Percentiles rank a stretch among this genome's conserved stretches.
Conservation (phyloP, 2,113 vertebrate genomes). For the Lethenteron reissneri region DNA sequence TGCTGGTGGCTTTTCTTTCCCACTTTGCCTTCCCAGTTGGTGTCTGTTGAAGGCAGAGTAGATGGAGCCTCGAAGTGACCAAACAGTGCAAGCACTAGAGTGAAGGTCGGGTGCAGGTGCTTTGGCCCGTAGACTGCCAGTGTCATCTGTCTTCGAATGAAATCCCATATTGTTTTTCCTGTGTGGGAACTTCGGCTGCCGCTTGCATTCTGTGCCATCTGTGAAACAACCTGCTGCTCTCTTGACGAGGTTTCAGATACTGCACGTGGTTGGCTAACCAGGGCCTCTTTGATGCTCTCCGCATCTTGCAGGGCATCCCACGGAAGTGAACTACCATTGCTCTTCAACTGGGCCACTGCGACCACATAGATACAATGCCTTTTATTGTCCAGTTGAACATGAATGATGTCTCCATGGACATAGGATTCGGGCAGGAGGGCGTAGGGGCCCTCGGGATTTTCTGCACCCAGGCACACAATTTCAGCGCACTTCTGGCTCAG, state of each 20-base stretch:
- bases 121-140: constrained; percentile 79
- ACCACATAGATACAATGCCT: constrained; percentile 84
- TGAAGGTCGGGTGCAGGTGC: constrained; percentile 83
- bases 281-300: too few species aligned
- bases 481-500: constrained; percentile 12
- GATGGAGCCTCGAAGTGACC: constrained; percentile 79
- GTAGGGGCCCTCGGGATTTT: constrained; percentile 67
- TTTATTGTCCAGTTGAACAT: constrained; percentile 56
- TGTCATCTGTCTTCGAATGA: constrained; percentile 61
- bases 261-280: too few species aligned
- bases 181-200: too few species aligned
- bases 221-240: too few species aligned
- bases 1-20: constrained; percentile 14
- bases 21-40: constrained; percentile 34
- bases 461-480: constrained; percentile 53
- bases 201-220: constrained; percentile 18
- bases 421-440: constrained; percentile 28
- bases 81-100: constrained; percentile 64
- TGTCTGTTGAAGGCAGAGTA: constrained; percentile 54
- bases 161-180: constrained; percentile 41
- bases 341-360: constrained; percentile 27
- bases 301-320: too few species aligned
- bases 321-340: too few species aligned
- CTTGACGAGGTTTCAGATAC: too few species aligned
- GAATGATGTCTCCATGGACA: constrained; percentile 50